Conservation (phyloP, 1,140 invertebrate genomes). For the Oreohelix idahoensis region DNA sequence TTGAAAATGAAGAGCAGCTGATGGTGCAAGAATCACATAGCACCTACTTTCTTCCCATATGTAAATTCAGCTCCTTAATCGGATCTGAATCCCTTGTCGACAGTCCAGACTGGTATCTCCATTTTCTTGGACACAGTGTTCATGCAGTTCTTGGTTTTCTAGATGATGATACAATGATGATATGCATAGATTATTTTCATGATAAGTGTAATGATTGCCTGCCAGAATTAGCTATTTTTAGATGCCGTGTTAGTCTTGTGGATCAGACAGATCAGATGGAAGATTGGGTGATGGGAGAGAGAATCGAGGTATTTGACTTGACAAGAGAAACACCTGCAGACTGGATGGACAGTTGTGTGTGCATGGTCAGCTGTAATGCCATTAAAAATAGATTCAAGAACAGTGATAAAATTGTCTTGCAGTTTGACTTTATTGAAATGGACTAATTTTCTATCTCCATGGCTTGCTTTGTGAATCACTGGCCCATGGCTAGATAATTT, state of each 20-base stretch:
- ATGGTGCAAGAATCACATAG: background rate
- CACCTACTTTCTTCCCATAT: background rate
- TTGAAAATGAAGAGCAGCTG: background rate
- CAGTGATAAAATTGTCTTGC: background rate
- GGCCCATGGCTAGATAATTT: too few species aligned
- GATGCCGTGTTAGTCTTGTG: background rate
- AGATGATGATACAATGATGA: background rate
- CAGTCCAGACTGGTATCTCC: background rate
- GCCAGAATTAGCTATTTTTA: background rate
- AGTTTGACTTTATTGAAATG: background rate
- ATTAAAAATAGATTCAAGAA: background rate
- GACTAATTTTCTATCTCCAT: too few species aligned
- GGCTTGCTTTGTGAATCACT: too few species aligned
- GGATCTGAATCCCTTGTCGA: background rate
- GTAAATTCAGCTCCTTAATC: background rate
- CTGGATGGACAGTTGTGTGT: background rate
- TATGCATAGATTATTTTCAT: background rate
- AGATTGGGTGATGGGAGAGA: background rate
- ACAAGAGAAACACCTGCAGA: background rate
- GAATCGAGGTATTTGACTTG: background rate
- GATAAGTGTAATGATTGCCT: background rate
- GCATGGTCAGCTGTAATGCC: background rate
- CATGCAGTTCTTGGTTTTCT: background rate
- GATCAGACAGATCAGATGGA: background rate
- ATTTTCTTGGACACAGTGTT: conserved; percentile 7